Evolutionary conservation across 2,113 vertebrate species (phyloP), one percentile per base, ranked within the genome.

Genomic region (Ctenodactylus gundi): DNA sequence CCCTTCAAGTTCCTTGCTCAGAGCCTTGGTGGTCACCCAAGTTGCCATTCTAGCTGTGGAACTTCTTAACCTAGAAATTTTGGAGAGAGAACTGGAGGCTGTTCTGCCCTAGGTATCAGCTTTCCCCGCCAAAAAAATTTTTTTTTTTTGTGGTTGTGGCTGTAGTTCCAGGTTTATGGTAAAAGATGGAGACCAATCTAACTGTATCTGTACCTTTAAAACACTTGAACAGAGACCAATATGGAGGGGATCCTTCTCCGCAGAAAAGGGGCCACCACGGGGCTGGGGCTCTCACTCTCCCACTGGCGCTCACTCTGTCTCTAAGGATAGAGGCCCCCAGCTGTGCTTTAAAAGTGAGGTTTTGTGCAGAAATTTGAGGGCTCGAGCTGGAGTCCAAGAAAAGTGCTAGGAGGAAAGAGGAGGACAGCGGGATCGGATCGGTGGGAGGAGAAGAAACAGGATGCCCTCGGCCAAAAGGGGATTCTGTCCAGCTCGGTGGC

Each of bases 401-500:
- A 77, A n/a, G 72, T 11, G 1, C 36, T 67, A 10, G 34, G 15
- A 58, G 36, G 13, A 70, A 86, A 85, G 7, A 36, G n/a, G 67
- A 12, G 1, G 3, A 36, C 15, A 3, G 4, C 57, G 57, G 58
- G 58, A 6, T 18, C 21, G 57, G 18, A 23, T n/a, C 55, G 57
- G 23, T 21, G 58, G 58, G 58, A 2, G 14, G 34, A 58, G 51
- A 53, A 4, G 6, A 12, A 11, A 29, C 53, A 27, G 20, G 21
- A 15, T 23, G 6, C 44, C 21, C 17, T 18, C 7, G 73, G 57
- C 12, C 3, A 1, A 17, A 29, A 17, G 53, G 8, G 49, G 41
- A 70, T 10, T 1, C 25, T 1, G 53, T 6, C 0, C 2, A 53
- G 34, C 14, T 5, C 0, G 17, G 46, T 21, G 7, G 34, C 21